Evolutionary conservation across 2,888 invertebrate genomes (phyloP).

Genomic region (Lamellibrachia satsuma): DNA sequence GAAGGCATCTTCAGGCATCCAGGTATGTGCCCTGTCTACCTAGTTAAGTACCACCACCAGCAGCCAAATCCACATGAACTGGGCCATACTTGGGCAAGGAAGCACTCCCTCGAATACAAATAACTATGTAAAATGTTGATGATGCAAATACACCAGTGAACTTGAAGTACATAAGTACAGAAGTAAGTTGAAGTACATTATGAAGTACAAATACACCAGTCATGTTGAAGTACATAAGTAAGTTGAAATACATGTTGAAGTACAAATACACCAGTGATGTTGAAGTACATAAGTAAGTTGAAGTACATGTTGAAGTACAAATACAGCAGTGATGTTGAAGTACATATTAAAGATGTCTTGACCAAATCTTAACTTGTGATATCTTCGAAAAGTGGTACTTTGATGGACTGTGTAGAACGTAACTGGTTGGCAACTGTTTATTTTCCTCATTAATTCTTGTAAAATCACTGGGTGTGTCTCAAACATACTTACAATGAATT

Average conservation of each 20-base stretch:
- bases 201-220: too few species aligned
- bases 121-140: not conserved
- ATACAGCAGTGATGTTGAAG: not conserved
- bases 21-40: not conserved
- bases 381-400: not conserved
- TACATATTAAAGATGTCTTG: not conserved
- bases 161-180: not conserved
- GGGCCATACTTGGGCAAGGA: not conserved
- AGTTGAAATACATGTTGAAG: not conserved
- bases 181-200: too few species aligned
- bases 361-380: not conserved
- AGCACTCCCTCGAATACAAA: not conserved
- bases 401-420: not conserved
- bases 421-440: not conserved
- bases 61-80: not conserved
- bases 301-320: not conserved
- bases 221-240: too few species aligned
- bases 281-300: not conserved
- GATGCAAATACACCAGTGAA: not conserved
- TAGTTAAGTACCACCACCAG: not conserved
- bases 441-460: not conserved
- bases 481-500: not conserved
- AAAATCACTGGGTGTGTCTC: not conserved
- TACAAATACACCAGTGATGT: not conserved
- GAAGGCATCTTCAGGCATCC: not conserved